Base-by-base conservation (phyloP, 2,113 vertebrate genomes). In the Eleginops maclovinus region DNA sequence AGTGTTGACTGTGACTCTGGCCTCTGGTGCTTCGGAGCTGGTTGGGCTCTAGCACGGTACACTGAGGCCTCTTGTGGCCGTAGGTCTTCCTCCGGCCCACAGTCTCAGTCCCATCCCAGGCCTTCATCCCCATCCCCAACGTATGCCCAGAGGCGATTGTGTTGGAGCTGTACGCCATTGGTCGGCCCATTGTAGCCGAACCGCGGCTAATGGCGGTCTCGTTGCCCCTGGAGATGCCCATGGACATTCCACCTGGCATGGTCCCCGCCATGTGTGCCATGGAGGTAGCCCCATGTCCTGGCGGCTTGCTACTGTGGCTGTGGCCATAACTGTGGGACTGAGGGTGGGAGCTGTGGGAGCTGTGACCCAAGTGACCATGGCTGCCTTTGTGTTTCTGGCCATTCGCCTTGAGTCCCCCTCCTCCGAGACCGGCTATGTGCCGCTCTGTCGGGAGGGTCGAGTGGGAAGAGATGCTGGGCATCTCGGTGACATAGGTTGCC, bases 31-130 rank as follows among this genome's bases (percentile, higher is more conserved):
- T 90, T 86, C 97, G 90, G 0, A 97, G 97, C 91, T 98, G 96
- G 2, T 96, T 97, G 0, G 96, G 95, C 60, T 98, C 97, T 14
- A 95, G 94, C 3, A 95, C 93, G 2, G 94, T 94, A 31, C 96
- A 96, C 91, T 93, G 93, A 0, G 96, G 95, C 92, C 96, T 97
- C 93, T 97, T 97, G 90, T 92, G 95, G 46, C 95, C 75, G 11
- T 97, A 98, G 2, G 89, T 95, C 90, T 99, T 98, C 89, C 96
- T 93, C 51, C 97, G 90, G 9, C 97, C 96, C 36, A 97, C 95
- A 0, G 95, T 97, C 89, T 99, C 98, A 0, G 93, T 96, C 81
- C 96, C 95, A 13, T 98, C 97, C 98, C 98, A 99, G 82, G 93
- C 95, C 94, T 97, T 99, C 75, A 94, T 47, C 65, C 92, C 91